phyloP scores from a whole-genome alignment of 2,113 vertebrate species.

The Pteruthius melanotis region DNA sequence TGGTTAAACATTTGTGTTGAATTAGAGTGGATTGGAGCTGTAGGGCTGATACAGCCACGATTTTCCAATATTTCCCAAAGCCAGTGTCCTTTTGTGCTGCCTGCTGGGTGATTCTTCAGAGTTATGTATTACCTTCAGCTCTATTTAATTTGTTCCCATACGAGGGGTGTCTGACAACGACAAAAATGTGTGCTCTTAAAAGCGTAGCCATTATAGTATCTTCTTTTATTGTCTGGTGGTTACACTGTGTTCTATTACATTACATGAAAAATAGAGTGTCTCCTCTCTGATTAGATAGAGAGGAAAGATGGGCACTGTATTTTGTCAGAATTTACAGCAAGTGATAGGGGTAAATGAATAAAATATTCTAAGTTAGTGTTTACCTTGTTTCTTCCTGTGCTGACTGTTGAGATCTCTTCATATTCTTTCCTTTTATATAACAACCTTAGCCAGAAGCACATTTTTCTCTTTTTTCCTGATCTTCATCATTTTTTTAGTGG shows the following conservation, averaged over 20 bases:
- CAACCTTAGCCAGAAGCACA: neutral
- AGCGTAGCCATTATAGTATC: neutral
- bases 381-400: neutral
- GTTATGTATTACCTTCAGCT: slow-evolving; percentile 32
- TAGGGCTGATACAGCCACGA: neutral
- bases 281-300: slow-evolving; percentile 36
- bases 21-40: neutral
- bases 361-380: slow-evolving; percentile 35
- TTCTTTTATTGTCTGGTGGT: slow-evolving; percentile 9
- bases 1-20: neutral
- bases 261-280: slow-evolving; percentile 40
- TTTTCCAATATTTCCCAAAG: neutral
- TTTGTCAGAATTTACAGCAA: slow-evolving; percentile 25
- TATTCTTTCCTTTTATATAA: neutral
- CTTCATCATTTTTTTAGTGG: neutral
- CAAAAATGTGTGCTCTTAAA: slow-evolving; percentile 32
- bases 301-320: neutral
- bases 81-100: neutral
- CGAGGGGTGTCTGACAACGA: neutral
- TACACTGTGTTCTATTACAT: slow-evolving; percentile 4
- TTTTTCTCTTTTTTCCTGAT: neutral
- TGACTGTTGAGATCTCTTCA: neutral
- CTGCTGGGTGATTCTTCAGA: neutral
- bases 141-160: slow-evolving; percentile 2
- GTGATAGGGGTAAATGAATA: neutral